A percentile compares a stretch with the other conserved stretches of the same genome.
Evolutionary conservation across 2,113 vertebrate genomes (phyloP).

Genomic region (Verasper variegatus): DNA sequence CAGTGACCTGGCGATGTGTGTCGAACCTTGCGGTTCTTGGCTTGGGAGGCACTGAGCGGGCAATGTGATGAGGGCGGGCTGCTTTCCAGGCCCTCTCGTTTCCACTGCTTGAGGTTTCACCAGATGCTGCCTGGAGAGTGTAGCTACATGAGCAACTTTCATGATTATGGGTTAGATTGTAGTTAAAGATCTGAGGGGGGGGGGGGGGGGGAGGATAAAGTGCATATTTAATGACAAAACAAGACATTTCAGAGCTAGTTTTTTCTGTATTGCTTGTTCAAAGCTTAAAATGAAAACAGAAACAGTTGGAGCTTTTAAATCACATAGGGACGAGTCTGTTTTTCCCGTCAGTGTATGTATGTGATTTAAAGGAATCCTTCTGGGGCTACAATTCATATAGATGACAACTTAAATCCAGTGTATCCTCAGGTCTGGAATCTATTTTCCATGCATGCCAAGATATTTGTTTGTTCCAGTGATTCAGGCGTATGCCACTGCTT

Average conservation of each 20-base stretch:
- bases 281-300: slow-evolving; percentile 15
- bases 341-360: neutral
- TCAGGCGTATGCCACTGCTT: slow-evolving; percentile 3
- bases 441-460: slow-evolving; percentile 17
- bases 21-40: slow-evolving; percentile 7
- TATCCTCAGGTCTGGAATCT: slow-evolving; percentile 24
- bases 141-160: slow-evolving; percentile 22
- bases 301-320: slow-evolving; percentile 24
- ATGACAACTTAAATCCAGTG: neutral
- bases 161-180: slow-evolving; percentile 16
- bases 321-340: slow-evolving; percentile 30
- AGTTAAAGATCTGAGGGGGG: slow-evolving; percentile 20
- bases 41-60: neutral
- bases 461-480: slow-evolving; percentile 16
- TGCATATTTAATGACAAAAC: slow-evolving; percentile 63
- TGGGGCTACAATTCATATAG: neutral
- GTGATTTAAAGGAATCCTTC: neutral
- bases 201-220: neutral
- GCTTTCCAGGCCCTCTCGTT: slow-evolving; percentile 15
- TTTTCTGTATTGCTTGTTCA: slow-evolving; percentile 15
- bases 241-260: slow-evolving; percentile 26
- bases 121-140: slow-evolving; percentile 4
- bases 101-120: slow-evolving; percentile 42
- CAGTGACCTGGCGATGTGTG: neutral
- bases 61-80: slow-evolving; percentile 18